These are phyloP conservation scores for Dryomyza anilis DNA, from an alignment of 2,888 invertebrate genomes.

Conservation along the genomic window DNA sequence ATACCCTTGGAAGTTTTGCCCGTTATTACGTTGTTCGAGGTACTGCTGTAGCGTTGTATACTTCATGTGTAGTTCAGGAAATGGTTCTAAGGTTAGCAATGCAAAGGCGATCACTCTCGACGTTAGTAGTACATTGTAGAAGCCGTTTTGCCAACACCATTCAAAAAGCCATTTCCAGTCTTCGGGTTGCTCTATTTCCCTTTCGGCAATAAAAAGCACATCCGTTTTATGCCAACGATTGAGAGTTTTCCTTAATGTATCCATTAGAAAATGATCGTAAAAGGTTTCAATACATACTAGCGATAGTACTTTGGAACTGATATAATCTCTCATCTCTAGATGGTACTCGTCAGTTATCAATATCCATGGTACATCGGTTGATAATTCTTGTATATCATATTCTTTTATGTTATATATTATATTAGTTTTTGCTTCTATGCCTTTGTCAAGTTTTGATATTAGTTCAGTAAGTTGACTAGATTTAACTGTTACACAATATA, in stretches of 20 bases:
- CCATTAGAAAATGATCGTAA: constrained; percentile 1
- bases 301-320: constrained; percentile 13
- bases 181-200: too few species aligned
- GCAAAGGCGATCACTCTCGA: not conserved
- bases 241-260: not conserved
- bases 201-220: constrained; percentile 16
- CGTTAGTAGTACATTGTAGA: constrained; percentile 15
- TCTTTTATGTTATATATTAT: constrained; percentile 15
- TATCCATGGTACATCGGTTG: constrained; percentile 11
- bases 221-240: constrained; percentile 15
- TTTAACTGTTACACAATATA: too few species aligned
- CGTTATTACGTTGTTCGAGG: not conserved
- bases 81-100: not conserved
- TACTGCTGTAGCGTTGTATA: not conserved
- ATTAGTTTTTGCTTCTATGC: constrained; percentile 9
- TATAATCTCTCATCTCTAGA: constrained; percentile 3
- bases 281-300: not conserved
- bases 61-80: not conserved
- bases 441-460: constrained; percentile 8
- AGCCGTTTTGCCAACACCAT: constrained; percentile 19
- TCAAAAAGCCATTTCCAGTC: constrained; percentile 13
- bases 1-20: constrained; percentile 12
- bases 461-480: too few species aligned
- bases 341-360: not conserved
- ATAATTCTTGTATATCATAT: too few species aligned